phyloP scores from a whole-genome alignment of 1,140 invertebrate species.

The Anadara kagoshimensis region DNA sequence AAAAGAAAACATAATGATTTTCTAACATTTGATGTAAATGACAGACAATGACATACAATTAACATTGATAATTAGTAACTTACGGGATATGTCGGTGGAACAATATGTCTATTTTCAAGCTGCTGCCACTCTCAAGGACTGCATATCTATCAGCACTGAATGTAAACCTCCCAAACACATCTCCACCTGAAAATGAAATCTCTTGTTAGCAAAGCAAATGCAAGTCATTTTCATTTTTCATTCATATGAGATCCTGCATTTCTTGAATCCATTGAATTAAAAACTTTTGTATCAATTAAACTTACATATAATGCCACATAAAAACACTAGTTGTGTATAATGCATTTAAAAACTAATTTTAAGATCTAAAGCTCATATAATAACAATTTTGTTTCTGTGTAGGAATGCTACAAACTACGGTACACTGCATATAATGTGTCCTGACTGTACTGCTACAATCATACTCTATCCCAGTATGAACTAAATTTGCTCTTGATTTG shows the following conservation, averaged over 20 bases:
- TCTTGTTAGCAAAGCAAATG: not conserved
- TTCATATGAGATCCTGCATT: not conserved
- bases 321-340: not conserved
- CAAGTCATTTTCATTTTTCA: not conserved
- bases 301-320: not conserved
- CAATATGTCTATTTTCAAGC: slow-evolving; percentile 62
- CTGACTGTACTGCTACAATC: no score
- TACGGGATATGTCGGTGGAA: slow-evolving; percentile 66
- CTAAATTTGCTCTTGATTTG: no score
- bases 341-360: no score
- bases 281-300: not conserved
- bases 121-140: slow-evolving; percentile 67
- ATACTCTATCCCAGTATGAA: no score
- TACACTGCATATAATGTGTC: no score
- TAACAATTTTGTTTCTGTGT: no score
- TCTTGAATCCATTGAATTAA: not conserved
- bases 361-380: no score
- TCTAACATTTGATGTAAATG: no score
- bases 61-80: slow-evolving; percentile 33
- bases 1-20: no score
- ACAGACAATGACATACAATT: no score
- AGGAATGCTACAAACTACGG: no score
- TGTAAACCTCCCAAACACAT: slow-evolving; percentile 67
- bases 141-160: slow-evolving; percentile 66
- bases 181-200: slow-evolving; percentile 44